phyloP scores from a whole-genome alignment of 2,113 vertebrate species.

The Actinemys pallida region DNA sequence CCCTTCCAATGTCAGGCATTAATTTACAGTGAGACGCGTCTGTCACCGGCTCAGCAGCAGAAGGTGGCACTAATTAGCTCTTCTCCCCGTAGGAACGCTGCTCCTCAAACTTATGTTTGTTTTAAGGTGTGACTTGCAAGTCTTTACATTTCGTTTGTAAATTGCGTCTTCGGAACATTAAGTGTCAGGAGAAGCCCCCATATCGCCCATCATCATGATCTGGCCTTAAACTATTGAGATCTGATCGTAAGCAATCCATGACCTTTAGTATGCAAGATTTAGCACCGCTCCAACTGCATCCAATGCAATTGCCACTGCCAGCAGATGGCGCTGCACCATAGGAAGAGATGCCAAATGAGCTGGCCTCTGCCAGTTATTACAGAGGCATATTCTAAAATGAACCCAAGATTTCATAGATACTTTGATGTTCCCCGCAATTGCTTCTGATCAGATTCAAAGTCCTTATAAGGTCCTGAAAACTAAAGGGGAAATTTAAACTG shows the following conservation, averaged over 20 bases:
- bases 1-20: slow-evolving; percentile 37
- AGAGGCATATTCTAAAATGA: slow-evolving; percentile 42
- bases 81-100: slow-evolving; percentile 12
- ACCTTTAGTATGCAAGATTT: neutral
- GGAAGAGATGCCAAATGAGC: neutral
- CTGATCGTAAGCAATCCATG: rapidly evolving
- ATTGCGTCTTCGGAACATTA: neutral
- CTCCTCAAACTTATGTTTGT: slow-evolving; percentile 19
- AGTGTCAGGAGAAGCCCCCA: neutral
- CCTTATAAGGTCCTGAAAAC: neutral
- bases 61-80: slow-evolving; percentile 59
- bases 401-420: slow-evolving; percentile 8
- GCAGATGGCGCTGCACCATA: slow-evolving; percentile 73
- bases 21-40: slow-evolving; percentile 50
- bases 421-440: slow-evolving; percentile 15
- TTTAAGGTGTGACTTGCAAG: slow-evolving; percentile 11
- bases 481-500: neutral
- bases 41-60: slow-evolving; percentile 63
- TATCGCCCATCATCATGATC: neutral
- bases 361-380: neutral
- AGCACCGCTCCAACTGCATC: rapidly evolving
- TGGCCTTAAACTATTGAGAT: neutral
- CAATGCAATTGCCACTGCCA: slow-evolving; percentile 49
- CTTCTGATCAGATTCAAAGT: slow-evolving; percentile 54
- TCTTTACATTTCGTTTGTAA: neutral